Percentiles rank a stretch among this genome's conserved stretches.
phyloP scores from a whole-genome alignment of 2,797 vertebrate species.

The Spheniscus humboldti region DNA sequence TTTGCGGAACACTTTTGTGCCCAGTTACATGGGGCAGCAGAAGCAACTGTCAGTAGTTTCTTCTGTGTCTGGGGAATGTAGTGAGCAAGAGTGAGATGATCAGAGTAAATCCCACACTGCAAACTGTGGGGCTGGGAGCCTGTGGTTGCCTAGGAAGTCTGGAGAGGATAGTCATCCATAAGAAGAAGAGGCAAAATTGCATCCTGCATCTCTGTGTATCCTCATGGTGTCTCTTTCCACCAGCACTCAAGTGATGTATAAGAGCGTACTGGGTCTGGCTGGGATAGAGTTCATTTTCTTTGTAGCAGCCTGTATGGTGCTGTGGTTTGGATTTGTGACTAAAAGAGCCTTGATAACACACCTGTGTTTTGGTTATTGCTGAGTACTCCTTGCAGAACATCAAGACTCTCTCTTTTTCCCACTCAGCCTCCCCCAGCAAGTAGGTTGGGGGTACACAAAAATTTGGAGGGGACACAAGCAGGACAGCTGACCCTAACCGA shows the following conservation, averaged over 20 bases:
- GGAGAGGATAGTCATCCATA: neutral
- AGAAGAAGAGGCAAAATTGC: neutral
- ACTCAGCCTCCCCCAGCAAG: neutral
- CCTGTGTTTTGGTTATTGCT: neutral
- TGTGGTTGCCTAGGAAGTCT: neutral
- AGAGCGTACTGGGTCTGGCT: neutral
- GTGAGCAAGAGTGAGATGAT: neutral
- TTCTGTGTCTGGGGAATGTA: neutral
- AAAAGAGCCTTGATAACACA: neutral
- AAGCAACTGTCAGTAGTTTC: neutral
- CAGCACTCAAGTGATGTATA: neutral
- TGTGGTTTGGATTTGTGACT: neutral
- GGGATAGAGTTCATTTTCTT: neutral
- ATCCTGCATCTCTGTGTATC: neutral
- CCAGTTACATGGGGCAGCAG: neutral
- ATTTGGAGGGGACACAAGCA: neutral
- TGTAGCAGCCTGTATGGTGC: neutral
- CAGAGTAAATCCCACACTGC: neutral
- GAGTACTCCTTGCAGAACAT: neutral
- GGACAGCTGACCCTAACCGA: neutral
- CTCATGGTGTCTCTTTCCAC: neutral
- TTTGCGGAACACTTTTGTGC: neutral
- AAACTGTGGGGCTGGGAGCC: neutral
- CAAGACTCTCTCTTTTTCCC: neutral
- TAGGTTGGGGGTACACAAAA: neutral